Percentiles rank a stretch among this genome's conserved stretches.
These are phyloP conservation scores for Triops longicaudatus DNA, from an alignment of 1,140 invertebrate genomes.

Conservation along the genomic window DNA sequence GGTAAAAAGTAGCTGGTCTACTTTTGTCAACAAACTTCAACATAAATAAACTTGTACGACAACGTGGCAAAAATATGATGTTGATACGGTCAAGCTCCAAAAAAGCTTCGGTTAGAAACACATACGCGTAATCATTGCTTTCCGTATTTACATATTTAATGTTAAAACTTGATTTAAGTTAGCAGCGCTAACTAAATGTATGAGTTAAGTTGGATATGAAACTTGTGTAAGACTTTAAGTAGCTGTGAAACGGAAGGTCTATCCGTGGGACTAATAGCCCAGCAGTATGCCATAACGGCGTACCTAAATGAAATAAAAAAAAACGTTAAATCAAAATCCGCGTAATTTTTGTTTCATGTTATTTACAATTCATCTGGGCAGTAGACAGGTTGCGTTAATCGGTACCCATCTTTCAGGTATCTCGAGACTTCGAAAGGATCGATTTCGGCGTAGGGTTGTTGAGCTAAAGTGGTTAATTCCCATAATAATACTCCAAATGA, in stretches of 20 bases:
- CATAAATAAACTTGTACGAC: background rate
- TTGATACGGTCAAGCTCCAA: background rate
- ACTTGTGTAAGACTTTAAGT: constrained; percentile 75
- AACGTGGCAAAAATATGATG: background rate
- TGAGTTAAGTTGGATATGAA: constrained; percentile 38
- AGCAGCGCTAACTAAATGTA: constrained; percentile 23
- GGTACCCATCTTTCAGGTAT: constrained; percentile 76
- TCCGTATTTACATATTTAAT: background rate
- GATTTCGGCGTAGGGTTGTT: constrained; percentile 78
- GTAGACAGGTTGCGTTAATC: constrained; percentile 79
- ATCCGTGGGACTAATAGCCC: constrained; percentile 66
- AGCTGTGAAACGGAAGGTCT: constrained; percentile 76
- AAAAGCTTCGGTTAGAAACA: background rate
- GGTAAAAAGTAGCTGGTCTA: background rate
- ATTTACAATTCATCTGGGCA: constrained; percentile 92
- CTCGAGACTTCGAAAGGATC: constrained; percentile 83
- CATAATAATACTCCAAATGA: constrained; percentile 86
- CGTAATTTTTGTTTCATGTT: too few species aligned
- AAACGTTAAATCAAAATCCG: constrained; percentile 18
- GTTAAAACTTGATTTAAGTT: background rate
- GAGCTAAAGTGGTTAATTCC: constrained; percentile 84
- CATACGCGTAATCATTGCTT: background rate
- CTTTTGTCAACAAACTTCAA: background rate
- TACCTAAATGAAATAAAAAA: constrained; percentile 53
- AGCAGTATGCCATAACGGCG: constrained; percentile 84